A percentile compares a stretch with the other conserved stretches of the same genome.
Conservation (phyloP, 2,797 vertebrate genomes). For the Vultur gryphus region DNA sequence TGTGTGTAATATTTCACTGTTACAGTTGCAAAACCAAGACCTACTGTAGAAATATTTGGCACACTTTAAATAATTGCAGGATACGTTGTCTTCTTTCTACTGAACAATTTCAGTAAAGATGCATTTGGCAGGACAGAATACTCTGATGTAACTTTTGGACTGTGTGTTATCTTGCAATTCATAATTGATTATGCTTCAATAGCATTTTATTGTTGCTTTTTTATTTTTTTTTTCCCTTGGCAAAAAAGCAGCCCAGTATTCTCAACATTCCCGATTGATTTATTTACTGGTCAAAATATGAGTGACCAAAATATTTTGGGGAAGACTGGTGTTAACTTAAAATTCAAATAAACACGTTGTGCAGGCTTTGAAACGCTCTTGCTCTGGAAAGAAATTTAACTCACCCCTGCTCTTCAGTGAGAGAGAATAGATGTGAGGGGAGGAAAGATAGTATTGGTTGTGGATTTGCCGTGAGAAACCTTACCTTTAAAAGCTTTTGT, state of each 20-base stretch:
- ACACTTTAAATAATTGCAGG: background rate
- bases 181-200: background rate
- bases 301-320: background rate
- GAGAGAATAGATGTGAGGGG: background rate
- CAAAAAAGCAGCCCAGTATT: background rate
- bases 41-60: background rate
- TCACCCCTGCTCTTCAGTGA: background rate
- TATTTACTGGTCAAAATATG: background rate
- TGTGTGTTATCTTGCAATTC: background rate
- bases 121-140: background rate
- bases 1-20: constrained; percentile 23
- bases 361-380: background rate
- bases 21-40: background rate
- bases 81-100: background rate
- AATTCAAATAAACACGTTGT: background rate
- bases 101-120: background rate
- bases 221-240: background rate
- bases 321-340: background rate
- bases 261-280: background rate
- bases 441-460: background rate
- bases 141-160: constrained; percentile 32
- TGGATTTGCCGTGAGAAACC: background rate
- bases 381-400: background rate
- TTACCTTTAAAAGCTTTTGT: background rate
- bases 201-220: background rate